Evolutionary conservation across 2,797 vertebrate genomes (phyloP).

Genomic region (Ctenochaetus hawaiiensis): DNA sequence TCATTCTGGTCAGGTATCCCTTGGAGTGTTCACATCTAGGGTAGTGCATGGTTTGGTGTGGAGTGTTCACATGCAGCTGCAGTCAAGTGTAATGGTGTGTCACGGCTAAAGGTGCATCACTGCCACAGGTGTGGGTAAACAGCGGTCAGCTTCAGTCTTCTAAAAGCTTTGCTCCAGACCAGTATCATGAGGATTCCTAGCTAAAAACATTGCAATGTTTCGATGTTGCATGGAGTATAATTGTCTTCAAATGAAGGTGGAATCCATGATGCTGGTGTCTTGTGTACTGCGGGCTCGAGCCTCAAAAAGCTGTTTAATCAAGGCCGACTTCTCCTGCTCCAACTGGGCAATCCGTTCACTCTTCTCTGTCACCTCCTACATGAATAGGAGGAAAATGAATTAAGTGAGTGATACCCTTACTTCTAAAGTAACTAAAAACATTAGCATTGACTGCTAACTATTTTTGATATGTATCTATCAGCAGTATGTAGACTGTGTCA

Average conservation of each 20-base stretch:
- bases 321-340: constrained; percentile 95
- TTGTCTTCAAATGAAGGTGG: constrained; percentile 93
- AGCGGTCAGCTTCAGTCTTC: constrained; percentile 45
- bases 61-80: constrained; percentile 82
- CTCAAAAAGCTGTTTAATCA: constrained; percentile 98
- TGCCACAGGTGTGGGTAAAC: constrained; percentile 65
- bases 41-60: constrained; percentile 44
- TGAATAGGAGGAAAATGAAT: neutral
- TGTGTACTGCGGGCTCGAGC: constrained; percentile 87
- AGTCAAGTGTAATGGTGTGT: constrained; percentile 72
- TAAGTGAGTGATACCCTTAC: neutral
- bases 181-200: constrained; percentile 9
- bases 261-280: constrained; percentile 91
- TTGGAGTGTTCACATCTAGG: constrained; percentile 44
- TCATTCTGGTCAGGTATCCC: constrained; percentile 2
- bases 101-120: constrained; percentile 66
- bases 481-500: neutral
- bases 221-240: constrained; percentile 12
- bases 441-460: too few species aligned
- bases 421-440: neutral
- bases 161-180: constrained; percentile 19
- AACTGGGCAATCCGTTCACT: constrained; percentile 94
- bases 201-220: constrained; percentile 3
- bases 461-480: neutral
- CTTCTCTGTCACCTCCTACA: constrained; percentile 93